Evolutionary conservation across 2,797 vertebrate species (phyloP), one percentile per base, ranked within the genome.

Genomic region (Gymnothorax javanicus): DNA sequence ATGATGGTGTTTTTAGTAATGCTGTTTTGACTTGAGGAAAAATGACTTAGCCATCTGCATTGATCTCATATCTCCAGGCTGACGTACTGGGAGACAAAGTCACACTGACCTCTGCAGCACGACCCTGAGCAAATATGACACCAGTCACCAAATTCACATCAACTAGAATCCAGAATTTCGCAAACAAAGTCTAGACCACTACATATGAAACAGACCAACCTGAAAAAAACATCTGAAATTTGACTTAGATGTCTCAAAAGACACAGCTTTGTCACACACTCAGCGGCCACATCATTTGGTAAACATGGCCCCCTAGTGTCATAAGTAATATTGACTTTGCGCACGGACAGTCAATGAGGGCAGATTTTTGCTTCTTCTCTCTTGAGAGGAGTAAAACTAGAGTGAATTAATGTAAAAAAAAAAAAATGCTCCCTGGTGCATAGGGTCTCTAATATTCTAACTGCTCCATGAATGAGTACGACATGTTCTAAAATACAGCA

Each of bases 121-220:
- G 11, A 75, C 73, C 60, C 59, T 62, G 60, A 43, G 9, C 33
- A 43, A 0, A 54, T 57, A 43, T 20, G 23, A 8, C 25, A 57
- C 69, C 85, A 25, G 85, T 86, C 62, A 60, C 85, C 71, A 57
- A 86, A 86, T 73, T 43, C 59, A 33, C 85, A 7, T 25, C 60
- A 81, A 58, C 12, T 9, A 64, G 20, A n/a, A 17, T 59, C 62
- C 62, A 11, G 59, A 60, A 9, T 64, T 15, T 64, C 62, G 15
- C 62, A 13, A 79, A 79, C 54, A 86, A 54, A 57, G 13, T 58
- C 25, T 85, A 13, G 58, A 81, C 27, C 60, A 60, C 60, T 54
- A 79, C 57, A 9, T 5, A 20, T 59, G 71, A 23, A 64, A 64
- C 17, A 23, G 62, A 64, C 62, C 3, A 1, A 17, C 62, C 23